A percentile compares a stretch with the other conserved stretches of the same genome.
phyloP scores from a whole-genome alignment of 1,140 invertebrate species.

The Rhyacophila brunnea region DNA sequence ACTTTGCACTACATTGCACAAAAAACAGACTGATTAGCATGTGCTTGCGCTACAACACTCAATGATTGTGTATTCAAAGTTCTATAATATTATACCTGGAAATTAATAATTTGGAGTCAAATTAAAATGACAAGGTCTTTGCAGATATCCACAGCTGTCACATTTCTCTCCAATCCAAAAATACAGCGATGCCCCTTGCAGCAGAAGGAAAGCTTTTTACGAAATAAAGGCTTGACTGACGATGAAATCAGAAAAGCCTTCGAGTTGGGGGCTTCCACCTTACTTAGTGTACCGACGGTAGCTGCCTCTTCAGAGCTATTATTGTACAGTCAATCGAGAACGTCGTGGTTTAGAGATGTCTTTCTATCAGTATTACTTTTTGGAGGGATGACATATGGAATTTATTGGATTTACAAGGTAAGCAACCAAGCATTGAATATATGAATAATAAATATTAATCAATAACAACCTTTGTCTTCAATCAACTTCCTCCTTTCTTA shows the following conservation, averaged over 20 bases:
- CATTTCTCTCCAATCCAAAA: constrained; percentile 82
- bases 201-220: constrained; percentile 77
- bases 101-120: no score
- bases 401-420: constrained; percentile 76
- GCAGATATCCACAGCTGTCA: constrained; percentile 80
- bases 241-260: constrained; percentile 74
- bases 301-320: constrained; percentile 46
- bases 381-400: constrained; percentile 66
- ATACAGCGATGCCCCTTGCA: constrained; percentile 70
- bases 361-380: constrained; percentile 67
- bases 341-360: constrained; percentile 63
- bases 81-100: no score
- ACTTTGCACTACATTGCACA: no score
- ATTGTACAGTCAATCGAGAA: constrained; percentile 48
- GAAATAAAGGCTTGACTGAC: constrained; percentile 77
- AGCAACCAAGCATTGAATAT: no score
- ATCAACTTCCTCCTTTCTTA: no score
- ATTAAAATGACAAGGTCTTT: constrained; percentile 21
- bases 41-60: no score
- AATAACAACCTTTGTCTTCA: no score
- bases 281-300: constrained; percentile 40
- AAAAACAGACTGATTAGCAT: no score
- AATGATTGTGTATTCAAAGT: no score
- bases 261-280: constrained; percentile 51
- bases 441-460: no score